Evolutionary conservation across 2,797 vertebrate species (phyloP).

Genomic region (Scarus forsteni): DNA sequence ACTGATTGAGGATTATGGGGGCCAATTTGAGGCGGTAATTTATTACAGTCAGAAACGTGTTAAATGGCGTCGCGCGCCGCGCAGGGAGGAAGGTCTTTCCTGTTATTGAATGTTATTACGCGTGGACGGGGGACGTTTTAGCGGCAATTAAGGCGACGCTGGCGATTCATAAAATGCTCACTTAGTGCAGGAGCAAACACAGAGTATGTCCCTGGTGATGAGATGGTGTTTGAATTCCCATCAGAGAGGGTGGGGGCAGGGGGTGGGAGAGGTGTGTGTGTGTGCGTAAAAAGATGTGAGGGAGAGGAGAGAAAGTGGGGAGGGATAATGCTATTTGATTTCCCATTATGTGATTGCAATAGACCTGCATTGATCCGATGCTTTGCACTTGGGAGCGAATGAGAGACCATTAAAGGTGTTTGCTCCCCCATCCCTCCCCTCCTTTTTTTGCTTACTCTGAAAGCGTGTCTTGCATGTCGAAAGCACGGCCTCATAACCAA

Average conservation of each 20-base stretch:
- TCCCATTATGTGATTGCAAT: conserved; percentile 99
- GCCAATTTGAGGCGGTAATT: conserved; percentile 76
- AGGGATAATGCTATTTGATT: conserved; percentile 97
- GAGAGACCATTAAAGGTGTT: conserved; percentile 98
- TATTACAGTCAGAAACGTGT: conserved; percentile 79
- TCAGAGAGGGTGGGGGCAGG: conserved; percentile 64
- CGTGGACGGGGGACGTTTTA: conserved; percentile 90
- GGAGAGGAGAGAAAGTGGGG: conserved; percentile 25
- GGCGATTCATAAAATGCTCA: conserved; percentile 95
- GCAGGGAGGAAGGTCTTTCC: conserved; percentile 78
- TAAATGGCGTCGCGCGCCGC: conserved; percentile 78
- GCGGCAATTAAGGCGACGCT: conserved; percentile 92
- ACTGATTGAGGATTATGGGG: conserved; percentile 71
- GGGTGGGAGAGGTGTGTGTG: conserved; percentile 26
- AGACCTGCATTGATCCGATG: conserved; percentile 98
- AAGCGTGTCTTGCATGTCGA: conserved; percentile 92
- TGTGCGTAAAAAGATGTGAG: conserved; percentile 19
- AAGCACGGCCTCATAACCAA: conserved; percentile 93
- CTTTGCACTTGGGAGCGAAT: conserved; percentile 92
- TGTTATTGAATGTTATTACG: conserved; percentile 89
- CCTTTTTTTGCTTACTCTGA: conserved; percentile 79
- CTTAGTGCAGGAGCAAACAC: conserved; percentile 96
- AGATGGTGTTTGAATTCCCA: conserved; percentile 94
- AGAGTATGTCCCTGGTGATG: conserved; percentile 87
- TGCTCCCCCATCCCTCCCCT: conserved; percentile 74